Percentiles rank a stretch among this genome's conserved stretches.
phyloP scores from a whole-genome alignment of 2,888 invertebrate genomes.

The Drosophila pseudotalamancana region DNA sequence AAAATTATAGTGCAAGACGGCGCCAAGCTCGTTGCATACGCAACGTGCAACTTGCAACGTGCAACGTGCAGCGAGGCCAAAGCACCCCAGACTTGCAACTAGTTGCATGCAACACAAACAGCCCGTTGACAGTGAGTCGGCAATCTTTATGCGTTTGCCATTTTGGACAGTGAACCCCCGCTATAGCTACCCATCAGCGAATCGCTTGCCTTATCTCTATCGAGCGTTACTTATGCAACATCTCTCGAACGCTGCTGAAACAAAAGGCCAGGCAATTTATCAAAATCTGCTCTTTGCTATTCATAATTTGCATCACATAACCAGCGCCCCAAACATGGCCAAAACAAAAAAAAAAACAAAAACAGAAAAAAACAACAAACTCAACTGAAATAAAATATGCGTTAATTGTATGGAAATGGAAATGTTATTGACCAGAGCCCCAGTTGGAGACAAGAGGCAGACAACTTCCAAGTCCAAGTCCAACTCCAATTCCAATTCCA shows the following conservation, averaged over 20 bases:
- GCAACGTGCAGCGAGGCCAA: constrained; percentile 67
- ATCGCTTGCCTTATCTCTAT: constrained; percentile 19
- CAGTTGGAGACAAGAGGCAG: background rate
- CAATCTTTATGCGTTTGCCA: constrained; percentile 11
- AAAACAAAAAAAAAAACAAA: constrained; percentile 16
- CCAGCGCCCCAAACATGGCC: constrained; percentile 53
- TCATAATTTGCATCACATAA: constrained; percentile 77
- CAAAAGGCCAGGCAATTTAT: constrained; percentile 62
- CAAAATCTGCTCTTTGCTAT: constrained; percentile 59
- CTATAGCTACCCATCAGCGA: constrained; percentile 4
- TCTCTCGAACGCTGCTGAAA: background rate
- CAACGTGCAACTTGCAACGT: constrained; percentile 47
- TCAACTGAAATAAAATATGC: too few relatives aligned
- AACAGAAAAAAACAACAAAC: constrained; percentile 6
- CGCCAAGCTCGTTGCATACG: constrained; percentile 63
- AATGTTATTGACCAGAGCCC: constrained; percentile 61
- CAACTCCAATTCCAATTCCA: background rate
- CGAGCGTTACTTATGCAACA: constrained; percentile 39
- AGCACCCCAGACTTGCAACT: constrained; percentile 27
- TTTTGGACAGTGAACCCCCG: constrained; percentile 7
- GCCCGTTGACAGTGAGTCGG: constrained; percentile 13
- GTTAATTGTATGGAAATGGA: constrained; percentile 76
- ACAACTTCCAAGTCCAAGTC: background rate
- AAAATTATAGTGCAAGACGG: constrained; percentile 72
- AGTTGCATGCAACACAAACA: constrained; percentile 12